These are phyloP conservation scores for Vespertilio murinus DNA, from an alignment of 2,797 vertebrate genomes.

Conservation along the genomic window DNA sequence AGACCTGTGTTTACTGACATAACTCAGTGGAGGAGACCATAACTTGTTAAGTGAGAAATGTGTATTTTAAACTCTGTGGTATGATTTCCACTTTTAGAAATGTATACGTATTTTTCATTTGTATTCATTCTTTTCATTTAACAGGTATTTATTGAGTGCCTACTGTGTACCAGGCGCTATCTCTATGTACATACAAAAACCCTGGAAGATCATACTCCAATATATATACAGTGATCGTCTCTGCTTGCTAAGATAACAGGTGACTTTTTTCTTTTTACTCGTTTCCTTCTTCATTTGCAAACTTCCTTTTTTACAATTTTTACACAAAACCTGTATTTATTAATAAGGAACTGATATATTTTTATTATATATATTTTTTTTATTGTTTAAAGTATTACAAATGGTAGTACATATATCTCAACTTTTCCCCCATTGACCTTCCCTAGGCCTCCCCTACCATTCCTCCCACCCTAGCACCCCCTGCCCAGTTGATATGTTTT, in stretches of 20 bases:
- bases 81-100: neutral
- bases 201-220: neutral
- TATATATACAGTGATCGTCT: neutral
- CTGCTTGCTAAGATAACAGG: slow-evolving; percentile 37
- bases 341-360: neutral
- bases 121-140: neutral
- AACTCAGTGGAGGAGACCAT: neutral
- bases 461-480: too few relatives aligned
- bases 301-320: neutral
- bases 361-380: too few relatives aligned
- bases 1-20: neutral
- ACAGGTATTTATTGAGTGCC: neutral
- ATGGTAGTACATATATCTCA: too few relatives aligned
- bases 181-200: neutral
- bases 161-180: neutral
- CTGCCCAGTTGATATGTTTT: neutral
- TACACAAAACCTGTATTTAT: neutral
- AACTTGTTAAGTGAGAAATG: slow-evolving; percentile 12
- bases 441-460: too few relatives aligned
- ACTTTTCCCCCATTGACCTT: too few relatives aligned
- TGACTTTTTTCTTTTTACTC: neutral
- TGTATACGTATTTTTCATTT: neutral
- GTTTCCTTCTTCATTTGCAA: neutral
- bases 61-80: neutral
- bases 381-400: too few relatives aligned